phyloP scores from a whole-genome alignment of 92 coral and sea anemone species.

The Siderastrea siderea region DNA sequence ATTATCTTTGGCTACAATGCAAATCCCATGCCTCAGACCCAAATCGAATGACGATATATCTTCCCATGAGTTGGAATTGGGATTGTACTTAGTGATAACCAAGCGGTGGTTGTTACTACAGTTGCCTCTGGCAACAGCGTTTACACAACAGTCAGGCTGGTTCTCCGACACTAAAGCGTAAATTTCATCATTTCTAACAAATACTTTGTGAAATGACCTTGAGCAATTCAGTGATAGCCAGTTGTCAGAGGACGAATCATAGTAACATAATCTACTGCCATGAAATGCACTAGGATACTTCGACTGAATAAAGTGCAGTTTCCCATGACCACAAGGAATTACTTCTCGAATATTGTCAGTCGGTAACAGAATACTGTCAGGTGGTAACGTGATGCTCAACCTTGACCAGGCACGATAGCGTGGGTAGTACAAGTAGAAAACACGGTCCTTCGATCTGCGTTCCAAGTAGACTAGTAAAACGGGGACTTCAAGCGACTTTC shows the following conservation, averaged over 20 bases:
- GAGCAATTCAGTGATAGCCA: neutral
- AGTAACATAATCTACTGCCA: neutral
- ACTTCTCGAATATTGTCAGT: neutral
- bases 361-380: too few species aligned
- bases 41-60: too few species aligned
- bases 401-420: neutral
- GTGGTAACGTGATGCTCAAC: neutral
- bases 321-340: neutral
- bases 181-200: slow-evolving; percentile 14
- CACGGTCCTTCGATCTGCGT: neutral
- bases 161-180: neutral
- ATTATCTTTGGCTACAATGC: too few species aligned
- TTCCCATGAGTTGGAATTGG: too few species aligned
- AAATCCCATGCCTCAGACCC: too few species aligned
- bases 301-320: too few species aligned
- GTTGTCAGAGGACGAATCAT: neutral
- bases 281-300: neutral
- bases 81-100: neutral
- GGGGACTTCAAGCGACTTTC: neutral
- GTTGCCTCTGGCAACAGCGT: too few species aligned
- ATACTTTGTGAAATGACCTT: neutral
- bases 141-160: neutral
- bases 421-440: neutral
- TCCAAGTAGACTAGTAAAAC: neutral
- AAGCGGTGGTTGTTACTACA: neutral